Evolutionary conservation across 2,113 vertebrate genomes (phyloP).

Genomic region (Eolophus roseicapilla): DNA sequence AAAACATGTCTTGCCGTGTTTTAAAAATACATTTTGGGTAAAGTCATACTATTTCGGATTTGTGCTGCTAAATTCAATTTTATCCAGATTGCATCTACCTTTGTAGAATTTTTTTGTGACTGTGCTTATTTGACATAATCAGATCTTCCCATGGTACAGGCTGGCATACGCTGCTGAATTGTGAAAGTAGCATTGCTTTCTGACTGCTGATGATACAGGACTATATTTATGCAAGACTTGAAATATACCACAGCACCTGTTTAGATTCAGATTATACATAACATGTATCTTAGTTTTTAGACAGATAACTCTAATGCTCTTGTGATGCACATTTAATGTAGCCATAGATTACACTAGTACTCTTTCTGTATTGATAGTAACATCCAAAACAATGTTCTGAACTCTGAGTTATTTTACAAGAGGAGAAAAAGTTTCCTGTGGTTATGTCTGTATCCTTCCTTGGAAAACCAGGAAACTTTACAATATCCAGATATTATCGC

Average conservation of each 20-base stretch:
- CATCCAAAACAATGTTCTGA: not conserved
- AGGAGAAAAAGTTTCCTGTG: not conserved
- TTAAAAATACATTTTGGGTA: not conserved
- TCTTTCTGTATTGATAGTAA: not conserved
- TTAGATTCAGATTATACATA: not conserved
- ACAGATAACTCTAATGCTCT: not conserved
- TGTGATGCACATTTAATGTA: not conserved
- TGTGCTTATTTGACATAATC: not conserved
- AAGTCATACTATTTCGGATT: not conserved
- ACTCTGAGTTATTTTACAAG: not conserved
- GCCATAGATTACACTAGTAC: not conserved
- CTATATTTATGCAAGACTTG: not conserved
- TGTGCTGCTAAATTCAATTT: constrained; percentile 30
- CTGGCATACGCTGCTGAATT: not conserved
- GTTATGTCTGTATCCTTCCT: not conserved
- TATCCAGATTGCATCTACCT: not conserved
- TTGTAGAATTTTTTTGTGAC: constrained; percentile 4
- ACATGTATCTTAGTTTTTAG: not conserved
- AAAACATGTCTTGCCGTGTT: not conserved
- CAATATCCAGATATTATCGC: not conserved
- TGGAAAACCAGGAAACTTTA: not conserved
- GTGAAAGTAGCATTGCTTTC: not conserved
- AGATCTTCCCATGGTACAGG: not conserved
- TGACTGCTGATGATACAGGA: not conserved
- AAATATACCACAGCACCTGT: not conserved